Percentiles rank a stretch among this genome's conserved stretches.
Evolutionary conservation across 2,113 vertebrate species (phyloP).

Genomic region (Rhinoptilus africanus): DNA sequence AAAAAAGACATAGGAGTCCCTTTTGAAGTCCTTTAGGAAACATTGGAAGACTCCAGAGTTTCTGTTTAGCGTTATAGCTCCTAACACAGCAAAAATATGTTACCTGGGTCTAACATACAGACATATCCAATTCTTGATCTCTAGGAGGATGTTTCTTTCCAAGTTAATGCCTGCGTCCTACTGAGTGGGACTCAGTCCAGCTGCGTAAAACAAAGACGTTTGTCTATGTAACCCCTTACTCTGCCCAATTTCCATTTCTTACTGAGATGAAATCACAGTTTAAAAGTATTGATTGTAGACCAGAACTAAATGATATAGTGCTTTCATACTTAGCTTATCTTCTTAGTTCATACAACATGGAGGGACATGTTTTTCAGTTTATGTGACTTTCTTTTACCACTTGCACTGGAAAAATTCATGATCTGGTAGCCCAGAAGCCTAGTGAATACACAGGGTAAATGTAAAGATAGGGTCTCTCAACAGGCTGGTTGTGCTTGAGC

Average conservation of each 20-base stretch:
- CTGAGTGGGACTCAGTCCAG: not conserved
- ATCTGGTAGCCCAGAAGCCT: not conserved
- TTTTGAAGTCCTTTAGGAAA: not conserved
- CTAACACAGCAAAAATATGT: not conserved
- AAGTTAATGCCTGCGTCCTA: rapidly evolving
- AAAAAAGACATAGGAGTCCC: not conserved
- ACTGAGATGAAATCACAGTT: not conserved
- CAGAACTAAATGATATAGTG: not conserved
- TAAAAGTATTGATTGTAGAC: not conserved
- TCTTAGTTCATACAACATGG: not conserved
- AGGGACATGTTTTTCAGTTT: not conserved
- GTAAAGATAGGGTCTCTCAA: not conserved
- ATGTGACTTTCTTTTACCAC: not conserved
- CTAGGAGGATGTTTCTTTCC: not conserved
- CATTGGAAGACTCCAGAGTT: not conserved
- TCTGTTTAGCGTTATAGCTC: not conserved
- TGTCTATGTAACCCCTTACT: not conserved
- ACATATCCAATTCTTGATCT: not conserved
- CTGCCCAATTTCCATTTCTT: not conserved
- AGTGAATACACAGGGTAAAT: not conserved
- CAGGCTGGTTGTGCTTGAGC: not conserved
- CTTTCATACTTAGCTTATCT: not conserved
- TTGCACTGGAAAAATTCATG: not conserved
- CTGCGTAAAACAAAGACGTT: not conserved
- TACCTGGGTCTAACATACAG: not conserved